These are phyloP conservation scores for Pogona vitticeps DNA, from an alignment of 2,113 vertebrate species.

Conservation along the genomic window DNA sequence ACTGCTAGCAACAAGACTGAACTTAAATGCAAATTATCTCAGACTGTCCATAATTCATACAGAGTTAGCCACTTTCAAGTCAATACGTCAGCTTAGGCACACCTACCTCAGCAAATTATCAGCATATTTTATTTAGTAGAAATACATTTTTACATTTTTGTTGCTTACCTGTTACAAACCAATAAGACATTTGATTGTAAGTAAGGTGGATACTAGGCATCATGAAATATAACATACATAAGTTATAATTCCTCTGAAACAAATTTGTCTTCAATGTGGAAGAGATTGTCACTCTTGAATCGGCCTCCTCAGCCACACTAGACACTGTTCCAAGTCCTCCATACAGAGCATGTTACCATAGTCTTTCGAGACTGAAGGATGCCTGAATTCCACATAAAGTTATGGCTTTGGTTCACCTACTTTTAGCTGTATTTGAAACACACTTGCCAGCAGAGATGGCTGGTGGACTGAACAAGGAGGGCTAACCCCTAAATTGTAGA, in stretches of 20 bases:
- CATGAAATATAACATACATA: neutral
- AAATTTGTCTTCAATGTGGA: too few relatives aligned
- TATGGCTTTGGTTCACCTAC: too few relatives aligned
- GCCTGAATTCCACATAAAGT: neutral
- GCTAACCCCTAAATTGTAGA: too few relatives aligned
- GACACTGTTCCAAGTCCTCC: too few relatives aligned
- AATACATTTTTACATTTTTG: neutral
- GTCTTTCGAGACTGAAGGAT: too few relatives aligned
- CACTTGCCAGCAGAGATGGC: too few relatives aligned
- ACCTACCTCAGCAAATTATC: neutral
- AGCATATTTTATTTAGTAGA: neutral
- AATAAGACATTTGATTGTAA: neutral
- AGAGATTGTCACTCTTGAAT: too few relatives aligned
- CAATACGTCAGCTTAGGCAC: neutral
- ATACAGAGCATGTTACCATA: too few relatives aligned
- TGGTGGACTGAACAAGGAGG: too few relatives aligned
- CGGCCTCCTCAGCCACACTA: too few relatives aligned
- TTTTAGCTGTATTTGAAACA: too few relatives aligned
- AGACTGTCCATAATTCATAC: neutral
- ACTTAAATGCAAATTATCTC: neutral
- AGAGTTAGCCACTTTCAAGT: neutral
- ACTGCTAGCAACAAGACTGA: fast-evolving
- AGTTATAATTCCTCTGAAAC: neutral
- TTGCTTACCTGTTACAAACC: neutral
- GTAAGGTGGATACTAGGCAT: too few relatives aligned